Evolutionary conservation across 1,140 invertebrate species (phyloP).

Genomic region (Caenorhabditis remanei): DNA sequence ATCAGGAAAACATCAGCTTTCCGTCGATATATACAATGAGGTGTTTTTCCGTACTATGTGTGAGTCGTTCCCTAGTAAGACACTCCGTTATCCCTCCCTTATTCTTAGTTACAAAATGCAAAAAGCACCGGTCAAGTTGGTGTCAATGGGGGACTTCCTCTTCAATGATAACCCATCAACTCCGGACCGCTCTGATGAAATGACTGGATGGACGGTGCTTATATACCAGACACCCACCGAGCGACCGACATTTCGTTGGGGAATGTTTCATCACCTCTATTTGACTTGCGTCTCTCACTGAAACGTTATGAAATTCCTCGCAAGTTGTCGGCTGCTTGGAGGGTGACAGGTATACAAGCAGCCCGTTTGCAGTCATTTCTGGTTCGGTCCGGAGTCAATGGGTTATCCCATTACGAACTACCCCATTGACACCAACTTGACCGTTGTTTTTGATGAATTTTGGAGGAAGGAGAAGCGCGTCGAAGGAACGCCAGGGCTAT

Average conservation of each 20-base stretch:
- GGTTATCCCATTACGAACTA: not conserved
- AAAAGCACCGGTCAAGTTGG: constrained; percentile 11
- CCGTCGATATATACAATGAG: too few relatives aligned
- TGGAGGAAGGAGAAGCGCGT: too few relatives aligned
- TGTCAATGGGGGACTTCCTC: not conserved
- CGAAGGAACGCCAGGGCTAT: too few relatives aligned
- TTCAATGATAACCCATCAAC: constrained; percentile 14
- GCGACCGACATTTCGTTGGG: not conserved
- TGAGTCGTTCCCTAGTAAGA: too few relatives aligned
- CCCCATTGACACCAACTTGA: constrained; percentile 5
- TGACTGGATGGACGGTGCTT: not conserved
- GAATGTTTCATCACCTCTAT: not conserved
- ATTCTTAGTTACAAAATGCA: not conserved
- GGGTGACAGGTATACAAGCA: not conserved
- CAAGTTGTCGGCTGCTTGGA: not conserved
- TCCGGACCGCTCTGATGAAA: not conserved
- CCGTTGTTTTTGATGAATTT: not conserved
- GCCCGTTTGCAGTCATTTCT: not conserved
- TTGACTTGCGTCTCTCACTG: not conserved
- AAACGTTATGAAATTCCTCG: too few relatives aligned
- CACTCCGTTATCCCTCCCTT: too few relatives aligned
- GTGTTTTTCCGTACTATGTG: too few relatives aligned
- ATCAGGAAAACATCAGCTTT: too few relatives aligned
- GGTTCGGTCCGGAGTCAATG: not conserved
- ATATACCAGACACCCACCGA: not conserved